Percentiles rank a stretch among this genome's conserved stretches.
phyloP scores from a whole-genome alignment of 1,140 invertebrate species.

The Daktulosphaira vitifoliae region DNA sequence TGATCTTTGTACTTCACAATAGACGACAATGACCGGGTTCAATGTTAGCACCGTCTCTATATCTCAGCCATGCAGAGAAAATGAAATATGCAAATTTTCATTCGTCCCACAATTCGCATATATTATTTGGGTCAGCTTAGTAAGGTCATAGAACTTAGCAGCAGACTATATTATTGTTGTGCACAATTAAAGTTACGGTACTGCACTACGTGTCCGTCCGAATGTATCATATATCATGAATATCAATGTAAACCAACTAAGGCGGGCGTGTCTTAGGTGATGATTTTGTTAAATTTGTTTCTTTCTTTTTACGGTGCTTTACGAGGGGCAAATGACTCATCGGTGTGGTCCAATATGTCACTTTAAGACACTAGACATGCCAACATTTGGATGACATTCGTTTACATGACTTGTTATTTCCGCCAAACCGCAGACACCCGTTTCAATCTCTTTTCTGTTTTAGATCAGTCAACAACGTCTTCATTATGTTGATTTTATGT shows the following conservation, averaged over 20 bases:
- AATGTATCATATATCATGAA: conserved; percentile 7
- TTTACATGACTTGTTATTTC: too few species aligned
- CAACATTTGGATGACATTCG: too few species aligned
- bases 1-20: too few species aligned
- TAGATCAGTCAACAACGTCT: neutral
- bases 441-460: conserved; percentile 8
- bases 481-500: conserved; percentile 1
- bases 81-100: neutral
- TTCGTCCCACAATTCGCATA: neutral
- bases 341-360: neutral
- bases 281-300: neutral
- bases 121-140: conserved; percentile 10
- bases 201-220: conserved; percentile 21
- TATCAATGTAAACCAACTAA: conserved; percentile 18
- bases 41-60: neutral
- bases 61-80: neutral
- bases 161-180: neutral
- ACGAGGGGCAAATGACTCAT: conserved; percentile 4
- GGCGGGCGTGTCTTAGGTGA: conserved; percentile 16
- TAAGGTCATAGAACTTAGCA: conserved; percentile 24
- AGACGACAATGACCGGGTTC: neutral
- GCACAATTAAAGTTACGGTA: conserved; percentile 33
- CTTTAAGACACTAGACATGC: too few species aligned
- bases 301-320: neutral
- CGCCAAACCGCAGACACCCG: neutral